Base-by-base conservation (phyloP, 2,113 vertebrate species). In the Astatotilapia flaviijosephi region DNA sequence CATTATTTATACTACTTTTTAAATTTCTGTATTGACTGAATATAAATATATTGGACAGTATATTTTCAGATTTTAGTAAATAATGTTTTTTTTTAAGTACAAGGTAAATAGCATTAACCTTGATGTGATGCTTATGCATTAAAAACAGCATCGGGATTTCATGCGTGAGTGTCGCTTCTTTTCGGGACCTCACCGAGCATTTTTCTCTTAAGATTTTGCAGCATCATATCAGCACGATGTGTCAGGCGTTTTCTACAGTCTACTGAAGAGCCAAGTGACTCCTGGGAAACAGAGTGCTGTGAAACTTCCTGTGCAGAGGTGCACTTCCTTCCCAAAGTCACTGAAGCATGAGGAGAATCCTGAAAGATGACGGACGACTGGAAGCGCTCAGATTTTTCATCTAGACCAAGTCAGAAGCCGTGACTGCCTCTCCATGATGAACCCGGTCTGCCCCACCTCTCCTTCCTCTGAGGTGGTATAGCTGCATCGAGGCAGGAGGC, bases 291-390 rank as follows among this genome's bases (percentile, higher is more conserved):
- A 55, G 53, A 79, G 83, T 56, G 5, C 83, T 86, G 85, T 80
- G 70, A 89, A 93, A 88, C 89, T 94, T 94, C 92, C 88, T 91
- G 89, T 83, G 80, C 84, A 80, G 90, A 70, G 79, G 84, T 85
- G 17, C 83, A 84, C 89, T 93, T 94, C 60, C 85, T 91, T 88
- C 89, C 83, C 81, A 15, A 49, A 47, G 13, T 54, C 90, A 85
- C 49, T 90, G 90, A 89, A 95, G 90, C 90, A 79, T 88, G 81
- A 90, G 77, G 70, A 91, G 83, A 86, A 77, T 83, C 79, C 56
- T 86, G 54, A 92, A 83, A 87, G 83, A 92, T 91, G 94, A 92
- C 77, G 86, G 89, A 89, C 91, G 83, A 87, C 91, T 89, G 58
- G 89, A 89, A 84, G 81, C 80, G 47, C 75, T 91, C 56, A 89